Conservation (phyloP, 2,113 vertebrate species). For the Benthochromis sp. region DNA sequence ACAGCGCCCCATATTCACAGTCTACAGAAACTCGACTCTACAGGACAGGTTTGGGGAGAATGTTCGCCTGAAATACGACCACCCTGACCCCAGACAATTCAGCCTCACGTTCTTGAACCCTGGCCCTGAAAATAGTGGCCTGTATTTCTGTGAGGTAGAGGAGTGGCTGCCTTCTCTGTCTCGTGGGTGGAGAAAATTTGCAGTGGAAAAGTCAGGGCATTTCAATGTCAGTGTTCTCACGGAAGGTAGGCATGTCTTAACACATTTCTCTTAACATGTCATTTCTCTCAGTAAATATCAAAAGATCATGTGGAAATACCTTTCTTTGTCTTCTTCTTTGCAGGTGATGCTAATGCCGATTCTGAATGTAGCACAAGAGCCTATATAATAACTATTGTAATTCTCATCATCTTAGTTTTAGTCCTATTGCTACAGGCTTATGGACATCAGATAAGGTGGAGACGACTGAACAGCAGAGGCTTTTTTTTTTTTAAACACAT, state of each 20-base stretch:
- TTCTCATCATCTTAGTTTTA: constrained; percentile 11
- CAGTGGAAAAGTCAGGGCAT: too few species aligned
- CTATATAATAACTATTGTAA: not conserved
- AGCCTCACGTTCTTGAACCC: too few species aligned
- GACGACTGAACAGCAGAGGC: not conserved
- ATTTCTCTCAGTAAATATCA: not conserved
- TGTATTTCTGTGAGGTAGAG: too few species aligned
- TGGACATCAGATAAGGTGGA: not conserved
- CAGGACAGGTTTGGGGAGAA: too few species aligned
- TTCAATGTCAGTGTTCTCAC: constrained; percentile 1
- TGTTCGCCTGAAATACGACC: too few species aligned
- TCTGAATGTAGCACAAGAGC: not conserved
- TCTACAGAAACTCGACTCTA: too few species aligned
- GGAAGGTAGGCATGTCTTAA: constrained; percentile 29
- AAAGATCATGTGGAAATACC: not conserved
- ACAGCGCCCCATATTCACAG: too few species aligned
- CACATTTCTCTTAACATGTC: not conserved
- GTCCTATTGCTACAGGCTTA: constrained; percentile 6
- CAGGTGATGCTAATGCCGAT: not conserved
- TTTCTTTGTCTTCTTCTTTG: not conserved
- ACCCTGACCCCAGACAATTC: too few species aligned
- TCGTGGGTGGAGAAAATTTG: too few species aligned
- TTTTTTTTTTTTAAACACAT: not conserved
- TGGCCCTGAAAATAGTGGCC: too few species aligned
- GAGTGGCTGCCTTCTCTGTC: too few species aligned